Evolutionary conservation across 2,888 invertebrate genomes (phyloP), one percentile per base, ranked within the genome.

Genomic region (Melitaea athalia): DNA sequence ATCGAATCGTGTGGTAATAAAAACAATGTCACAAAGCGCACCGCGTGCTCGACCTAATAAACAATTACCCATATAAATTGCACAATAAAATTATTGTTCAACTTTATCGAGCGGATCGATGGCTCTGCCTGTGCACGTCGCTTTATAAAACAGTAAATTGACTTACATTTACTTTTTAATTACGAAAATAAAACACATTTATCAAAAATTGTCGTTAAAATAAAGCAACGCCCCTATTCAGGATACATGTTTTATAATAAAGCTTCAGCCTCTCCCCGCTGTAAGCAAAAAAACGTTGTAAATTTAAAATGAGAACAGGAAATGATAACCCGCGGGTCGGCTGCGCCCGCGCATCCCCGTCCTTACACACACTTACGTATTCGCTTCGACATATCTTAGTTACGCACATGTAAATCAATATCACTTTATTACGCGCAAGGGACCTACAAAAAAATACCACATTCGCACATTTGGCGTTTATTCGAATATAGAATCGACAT

Each of bases 221-320:
- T 33, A 7, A 31, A 57, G 57, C 4, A 14, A 55, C 14, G 42
- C 24, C 17, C 38, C 57, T 60, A 71, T 61, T 71, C 68, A 71
- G 68, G 59, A 65, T 57, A 69, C 69, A 67, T 60, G 69, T 47
- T 60, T 67, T 66, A 71, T 72, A 73, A 74, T 74, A 75, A 74
- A 72, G 69, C 69, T 71, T 70, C 84, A 85, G 83, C 80, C 75
- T 79, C 82, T 79, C 82, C 84, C 79, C 77, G 74, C 74, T 74
- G 71, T 62, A 73, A 74, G 74, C 88, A 90, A 90, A 91, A n/a
- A 91, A 88, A 78, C 77, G 78, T 86, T 89, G 89, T 91, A 91
- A 89, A 91, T 88, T 88, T 89, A 87, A 90, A 92, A 90, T 89
- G 86, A 85, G 89, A 87, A 91, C 92, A 92, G 92, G 93, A 92